A percentile compares a stretch with the other conserved stretches of the same genome.
These are phyloP conservation scores for Ceratitis capitata DNA, from an alignment of 1,140 invertebrate species.

Conservation along the genomic window DNA sequence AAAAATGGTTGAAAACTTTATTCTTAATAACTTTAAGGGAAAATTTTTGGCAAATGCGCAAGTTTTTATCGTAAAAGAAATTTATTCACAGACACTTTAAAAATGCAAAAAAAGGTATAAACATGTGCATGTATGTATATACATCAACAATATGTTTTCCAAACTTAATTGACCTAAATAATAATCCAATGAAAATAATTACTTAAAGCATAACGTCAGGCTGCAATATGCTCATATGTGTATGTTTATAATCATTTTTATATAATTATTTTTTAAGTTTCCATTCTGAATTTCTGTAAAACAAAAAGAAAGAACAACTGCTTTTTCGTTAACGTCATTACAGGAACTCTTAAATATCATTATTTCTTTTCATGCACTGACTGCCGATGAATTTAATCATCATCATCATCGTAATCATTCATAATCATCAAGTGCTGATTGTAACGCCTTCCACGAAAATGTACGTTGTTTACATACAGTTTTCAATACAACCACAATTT, in stretches of 20 bases:
- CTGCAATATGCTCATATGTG: not conserved
- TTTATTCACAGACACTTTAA: no score
- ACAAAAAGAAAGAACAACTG: not conserved
- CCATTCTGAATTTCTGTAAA: not conserved
- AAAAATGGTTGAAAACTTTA: no score
- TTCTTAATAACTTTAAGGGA: no score
- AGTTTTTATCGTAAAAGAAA: no score
- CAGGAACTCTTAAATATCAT: not conserved
- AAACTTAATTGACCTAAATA: not conserved
- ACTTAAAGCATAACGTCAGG: not conserved
- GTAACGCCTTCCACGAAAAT: not conserved
- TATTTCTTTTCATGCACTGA: not conserved
- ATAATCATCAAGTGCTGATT: not conserved
- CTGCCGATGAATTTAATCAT: not conserved
- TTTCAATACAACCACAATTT: not conserved
- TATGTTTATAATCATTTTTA: not conserved
- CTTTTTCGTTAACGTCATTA: not conserved
- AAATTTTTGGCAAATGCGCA: no score
- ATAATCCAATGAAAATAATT: not conserved
- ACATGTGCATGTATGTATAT: no score
- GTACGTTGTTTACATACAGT: not conserved
- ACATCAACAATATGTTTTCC: no score
- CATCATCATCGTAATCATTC: no score
- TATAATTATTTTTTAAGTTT: not conserved
- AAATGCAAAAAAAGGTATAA: no score